Evolutionary conservation across 1,140 invertebrate genomes (phyloP).

Genomic region (Cardiocondyla obscurior): DNA sequence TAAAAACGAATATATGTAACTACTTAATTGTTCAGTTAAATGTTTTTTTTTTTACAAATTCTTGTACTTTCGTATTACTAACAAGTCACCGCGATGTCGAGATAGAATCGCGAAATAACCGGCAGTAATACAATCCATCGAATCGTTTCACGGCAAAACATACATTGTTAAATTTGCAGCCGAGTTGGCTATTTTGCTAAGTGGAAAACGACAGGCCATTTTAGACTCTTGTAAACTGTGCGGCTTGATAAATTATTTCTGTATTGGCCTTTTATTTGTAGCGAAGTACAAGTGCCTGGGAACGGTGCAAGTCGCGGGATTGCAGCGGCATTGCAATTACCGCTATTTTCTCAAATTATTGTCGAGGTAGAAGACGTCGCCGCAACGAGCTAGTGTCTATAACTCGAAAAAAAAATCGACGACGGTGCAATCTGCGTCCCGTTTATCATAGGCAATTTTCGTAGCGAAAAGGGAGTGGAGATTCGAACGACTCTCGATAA

Average conservation of each 20-base stretch:
- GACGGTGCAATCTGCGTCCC: slow-evolving; percentile 30
- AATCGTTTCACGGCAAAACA: slow-evolving; percentile 1
- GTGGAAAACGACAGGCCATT: slow-evolving; percentile 23
- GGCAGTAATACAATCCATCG: neutral
- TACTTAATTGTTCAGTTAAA: neutral
- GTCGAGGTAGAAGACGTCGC: neutral
- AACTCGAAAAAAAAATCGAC: slow-evolving; percentile 58
- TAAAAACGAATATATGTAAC: neutral
- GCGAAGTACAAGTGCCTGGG: neutral
- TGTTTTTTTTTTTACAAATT: neutral
- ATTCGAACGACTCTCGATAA: slow-evolving; percentile 52
- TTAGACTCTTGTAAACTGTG: neutral
- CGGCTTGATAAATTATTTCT: slow-evolving; percentile 19
- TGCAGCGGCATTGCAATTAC: slow-evolving; percentile 48
- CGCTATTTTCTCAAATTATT: slow-evolving; percentile 57
- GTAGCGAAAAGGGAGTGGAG: slow-evolving; percentile 2
- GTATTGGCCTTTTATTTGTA: neutral
- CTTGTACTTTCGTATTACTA: neutral
- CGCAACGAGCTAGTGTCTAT: slow-evolving; percentile 42
- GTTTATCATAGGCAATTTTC: slow-evolving; percentile 57
- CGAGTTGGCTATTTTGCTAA: slow-evolving; percentile 16
- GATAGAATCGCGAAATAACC: neutral
- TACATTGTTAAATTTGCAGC: slow-evolving; percentile 9
- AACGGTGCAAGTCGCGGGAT: neutral
- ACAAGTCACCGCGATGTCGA: neutral